Base-by-base conservation (phyloP, 2,888 invertebrate genomes). In the Platypus cylindrus region DNA sequence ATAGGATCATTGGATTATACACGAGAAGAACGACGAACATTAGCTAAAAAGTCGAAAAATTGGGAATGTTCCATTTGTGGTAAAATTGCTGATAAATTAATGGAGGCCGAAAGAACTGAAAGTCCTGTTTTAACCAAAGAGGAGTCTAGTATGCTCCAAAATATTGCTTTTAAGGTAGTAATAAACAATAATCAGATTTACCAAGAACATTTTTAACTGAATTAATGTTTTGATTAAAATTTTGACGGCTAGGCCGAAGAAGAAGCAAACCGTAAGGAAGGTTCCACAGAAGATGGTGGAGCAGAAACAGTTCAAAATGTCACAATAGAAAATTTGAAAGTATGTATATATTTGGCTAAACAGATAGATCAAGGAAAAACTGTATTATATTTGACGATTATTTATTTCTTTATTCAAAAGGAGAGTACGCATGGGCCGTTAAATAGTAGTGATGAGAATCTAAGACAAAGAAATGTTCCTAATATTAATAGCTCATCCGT, bases 1-100 rank as follows among this genome's bases (percentile, higher is more conserved):
- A 83, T 95, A 41, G 94, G 93, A 4, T 83, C 90, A 2, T 63
- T 94, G 14, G 89, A 93, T 58, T 93, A 89, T 56, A 74, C 82
- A 1, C 66, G 78, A n/a, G 80, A 82, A 32, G 91, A 91, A 58
- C 70, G 93, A 36, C 77, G 77, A 55, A 58, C 68, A 29, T 67
- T 94, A 30, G 90, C 91, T 5, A 78, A 73, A 53, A 82, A 78
- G 50, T 78, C 78, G 1, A 56, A 63, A 34, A 65, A 62, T 34
- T 80, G 74, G 73, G 67, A 68, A 47, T 81, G 80, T 50, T 58
- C 66, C 1, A 58, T 59, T 8, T 81, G 80, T 59, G 79, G 79
- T 1, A 64, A 62, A 45, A 66, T 76, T 32, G 56, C 64, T 2
- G 58, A 66, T 33, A 63, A 72, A 35, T 55, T 78, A 28, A 58